These are phyloP conservation scores for Urocyon cinereoargenteus DNA, from an alignment of 2,797 vertebrate genomes.

Conservation along the genomic window DNA sequence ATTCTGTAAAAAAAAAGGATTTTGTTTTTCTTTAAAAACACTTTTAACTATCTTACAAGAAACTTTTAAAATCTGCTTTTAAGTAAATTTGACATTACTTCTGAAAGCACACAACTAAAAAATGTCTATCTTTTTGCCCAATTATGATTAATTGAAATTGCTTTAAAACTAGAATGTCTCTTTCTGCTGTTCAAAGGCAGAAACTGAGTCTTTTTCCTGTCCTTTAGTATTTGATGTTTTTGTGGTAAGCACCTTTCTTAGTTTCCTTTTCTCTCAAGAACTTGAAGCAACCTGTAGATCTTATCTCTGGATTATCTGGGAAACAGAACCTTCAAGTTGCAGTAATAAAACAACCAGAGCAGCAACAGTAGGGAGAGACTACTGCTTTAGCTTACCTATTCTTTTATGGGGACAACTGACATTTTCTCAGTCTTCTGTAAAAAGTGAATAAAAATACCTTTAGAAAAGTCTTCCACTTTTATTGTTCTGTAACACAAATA, in stretches of 20 bases:
- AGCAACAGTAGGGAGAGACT: not conserved
- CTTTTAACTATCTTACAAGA: slow-evolving; percentile 68
- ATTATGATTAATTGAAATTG: slow-evolving; percentile 46
- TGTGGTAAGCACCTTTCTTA: not conserved
- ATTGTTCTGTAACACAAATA: slow-evolving; percentile 20
- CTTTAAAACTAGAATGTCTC: slow-evolving; percentile 39
- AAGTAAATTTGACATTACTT: slow-evolving; percentile 66
- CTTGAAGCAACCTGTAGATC: not conserved
- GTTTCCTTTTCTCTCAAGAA: slow-evolving; percentile 39
- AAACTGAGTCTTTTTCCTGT: not conserved
- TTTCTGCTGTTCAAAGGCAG: not conserved
- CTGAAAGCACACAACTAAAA: slow-evolving; percentile 61
- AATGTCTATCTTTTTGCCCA: not conserved
- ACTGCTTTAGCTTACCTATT: not conserved
- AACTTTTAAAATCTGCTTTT: slow-evolving; percentile 63
- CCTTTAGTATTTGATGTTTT: slow-evolving; percentile 25
- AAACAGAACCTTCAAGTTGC: not conserved
- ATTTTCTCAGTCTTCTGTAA: slow-evolving; percentile 56
- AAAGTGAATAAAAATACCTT: slow-evolving; percentile 71
- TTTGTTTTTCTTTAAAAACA: slow-evolving; percentile 81
- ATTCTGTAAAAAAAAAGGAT: slow-evolving; percentile 88
- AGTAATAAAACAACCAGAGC: not conserved
- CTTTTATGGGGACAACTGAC: not conserved
- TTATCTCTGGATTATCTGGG: not conserved
- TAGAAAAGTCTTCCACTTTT: slow-evolving; percentile 70